Percentiles rank a stretch among this genome's conserved stretches.
These are phyloP conservation scores for Neodiprion virginianus DNA, from an alignment of 1,140 invertebrate species.

Conservation along the genomic window DNA sequence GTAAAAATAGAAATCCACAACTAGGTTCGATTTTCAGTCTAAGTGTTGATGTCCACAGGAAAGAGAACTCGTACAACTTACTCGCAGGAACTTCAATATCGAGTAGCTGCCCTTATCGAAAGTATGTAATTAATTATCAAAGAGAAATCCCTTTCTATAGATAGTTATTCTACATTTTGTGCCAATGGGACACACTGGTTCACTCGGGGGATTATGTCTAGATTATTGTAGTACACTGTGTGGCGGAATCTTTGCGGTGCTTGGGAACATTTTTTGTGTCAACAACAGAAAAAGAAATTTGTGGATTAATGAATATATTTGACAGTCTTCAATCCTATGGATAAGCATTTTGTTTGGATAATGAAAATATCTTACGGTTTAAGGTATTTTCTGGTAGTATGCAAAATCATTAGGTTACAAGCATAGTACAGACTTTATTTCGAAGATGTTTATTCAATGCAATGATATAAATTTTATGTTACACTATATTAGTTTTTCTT, in stretches of 20 bases:
- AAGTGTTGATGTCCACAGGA: conserved; percentile 56
- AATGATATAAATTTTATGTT: not conserved
- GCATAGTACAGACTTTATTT: too few relatives aligned
- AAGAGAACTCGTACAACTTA: conserved; percentile 62
- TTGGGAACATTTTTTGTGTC: not conserved
- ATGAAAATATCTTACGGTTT: too few relatives aligned
- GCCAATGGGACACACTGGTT: not conserved
- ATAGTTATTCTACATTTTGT: not conserved
- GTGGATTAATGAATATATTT: not conserved
- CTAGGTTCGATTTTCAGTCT: conserved; percentile 34
- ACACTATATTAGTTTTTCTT: not conserved
- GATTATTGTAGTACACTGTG: not conserved
- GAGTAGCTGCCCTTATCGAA: conserved; percentile 63
- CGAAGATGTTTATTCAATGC: too few relatives aligned
- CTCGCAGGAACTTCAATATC: conserved; percentile 63
- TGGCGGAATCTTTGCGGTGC: not conserved
- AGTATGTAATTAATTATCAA: conserved; percentile 57
- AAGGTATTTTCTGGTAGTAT: too few relatives aligned
- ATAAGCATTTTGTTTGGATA: too few relatives aligned
- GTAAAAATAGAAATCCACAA: conserved; percentile 5
- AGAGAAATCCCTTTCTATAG: conserved; percentile 6
- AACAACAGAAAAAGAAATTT: not conserved
- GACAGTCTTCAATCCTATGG: too few relatives aligned
- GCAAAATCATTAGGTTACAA: too few relatives aligned
- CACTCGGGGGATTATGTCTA: not conserved